Conservation (phyloP, 1,140 invertebrate species). For the Drosophila jambulina region DNA sequence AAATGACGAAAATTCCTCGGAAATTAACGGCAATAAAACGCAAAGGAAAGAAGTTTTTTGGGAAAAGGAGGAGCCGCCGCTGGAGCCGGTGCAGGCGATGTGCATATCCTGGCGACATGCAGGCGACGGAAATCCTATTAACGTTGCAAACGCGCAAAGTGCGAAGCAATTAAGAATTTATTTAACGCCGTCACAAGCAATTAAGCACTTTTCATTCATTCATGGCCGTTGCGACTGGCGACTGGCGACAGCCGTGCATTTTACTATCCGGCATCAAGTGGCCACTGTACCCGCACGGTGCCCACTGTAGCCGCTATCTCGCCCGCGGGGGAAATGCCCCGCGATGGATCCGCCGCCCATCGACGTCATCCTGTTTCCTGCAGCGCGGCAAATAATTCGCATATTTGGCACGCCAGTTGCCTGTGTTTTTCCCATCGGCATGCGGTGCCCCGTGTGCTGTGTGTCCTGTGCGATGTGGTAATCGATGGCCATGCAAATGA, state of each 20-base stretch:
- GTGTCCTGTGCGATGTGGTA: slow-evolving; percentile 37
- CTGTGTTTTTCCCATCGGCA: slow-evolving; percentile 61
- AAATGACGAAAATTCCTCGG: slow-evolving; percentile 46
- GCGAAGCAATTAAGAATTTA: slow-evolving; percentile 85
- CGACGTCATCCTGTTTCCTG: slow-evolving; percentile 53
- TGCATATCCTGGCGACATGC: slow-evolving; percentile 46
- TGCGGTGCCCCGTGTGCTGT: slow-evolving; percentile 27
- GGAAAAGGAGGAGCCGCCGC: slow-evolving; percentile 2
- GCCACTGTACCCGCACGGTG: slow-evolving; percentile 2
- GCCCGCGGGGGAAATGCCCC: background rate
- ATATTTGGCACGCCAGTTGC: slow-evolving; percentile 78
- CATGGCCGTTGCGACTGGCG: slow-evolving; percentile 52
- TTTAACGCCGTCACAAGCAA: slow-evolving; percentile 85
- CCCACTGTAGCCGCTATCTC: slow-evolving; percentile 12
- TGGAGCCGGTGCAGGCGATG: slow-evolving; percentile 30
- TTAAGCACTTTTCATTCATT: slow-evolving; percentile 85
- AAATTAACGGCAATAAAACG: slow-evolving; percentile 81
- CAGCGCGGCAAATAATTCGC: slow-evolving; percentile 72
- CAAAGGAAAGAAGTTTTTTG: slow-evolving; percentile 69
- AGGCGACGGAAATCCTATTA: slow-evolving; percentile 79
- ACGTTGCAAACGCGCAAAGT: slow-evolving; percentile 84
- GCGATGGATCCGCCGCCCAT: slow-evolving; percentile 2
- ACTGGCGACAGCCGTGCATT: slow-evolving; percentile 61
- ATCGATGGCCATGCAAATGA: slow-evolving; percentile 78
- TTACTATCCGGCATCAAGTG: slow-evolving; percentile 26